phyloP scores from a whole-genome alignment of 1,140 invertebrate genomes.

The Caenorhabditis brenneri region DNA sequence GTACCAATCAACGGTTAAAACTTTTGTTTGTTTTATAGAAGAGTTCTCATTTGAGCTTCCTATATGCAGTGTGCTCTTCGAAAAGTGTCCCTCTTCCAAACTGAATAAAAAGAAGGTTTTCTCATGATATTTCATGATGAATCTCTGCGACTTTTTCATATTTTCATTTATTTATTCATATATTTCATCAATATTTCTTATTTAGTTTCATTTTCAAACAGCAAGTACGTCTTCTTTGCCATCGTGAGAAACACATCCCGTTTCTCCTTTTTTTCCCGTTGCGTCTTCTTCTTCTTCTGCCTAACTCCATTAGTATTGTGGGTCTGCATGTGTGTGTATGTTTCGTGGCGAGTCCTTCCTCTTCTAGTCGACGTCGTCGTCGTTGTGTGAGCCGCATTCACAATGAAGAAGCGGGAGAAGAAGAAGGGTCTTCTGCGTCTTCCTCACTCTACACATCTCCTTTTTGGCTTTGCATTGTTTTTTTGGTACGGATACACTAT shows the following conservation, averaged over 20 bases:
- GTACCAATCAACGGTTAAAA: too few species aligned
- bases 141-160: not conserved
- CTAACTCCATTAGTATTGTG: conserved; percentile 43
- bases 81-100: too few species aligned
- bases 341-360: conserved; percentile 11
- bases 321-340: not conserved
- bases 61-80: too few species aligned
- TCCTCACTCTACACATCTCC: not conserved
- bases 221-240: not conserved
- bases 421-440: not conserved
- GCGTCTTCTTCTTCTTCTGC: conserved; percentile 19
- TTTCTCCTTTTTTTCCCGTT: not conserved
- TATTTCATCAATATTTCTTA: not conserved
- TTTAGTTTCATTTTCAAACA: conserved; percentile 14
- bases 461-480: not conserved
- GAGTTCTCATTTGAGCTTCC: too few species aligned
- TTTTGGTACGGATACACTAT: not conserved
- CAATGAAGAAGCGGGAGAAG: conserved; percentile 23
- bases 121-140: too few species aligned
- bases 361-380: not conserved
- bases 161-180: not conserved
- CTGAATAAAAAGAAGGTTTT: too few species aligned
- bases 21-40: too few species aligned
- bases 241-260: conserved; percentile 34
- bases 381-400: conserved; percentile 33